Conservation (phyloP, 2,888 invertebrate species). For the Drosophila acutilabella region DNA sequence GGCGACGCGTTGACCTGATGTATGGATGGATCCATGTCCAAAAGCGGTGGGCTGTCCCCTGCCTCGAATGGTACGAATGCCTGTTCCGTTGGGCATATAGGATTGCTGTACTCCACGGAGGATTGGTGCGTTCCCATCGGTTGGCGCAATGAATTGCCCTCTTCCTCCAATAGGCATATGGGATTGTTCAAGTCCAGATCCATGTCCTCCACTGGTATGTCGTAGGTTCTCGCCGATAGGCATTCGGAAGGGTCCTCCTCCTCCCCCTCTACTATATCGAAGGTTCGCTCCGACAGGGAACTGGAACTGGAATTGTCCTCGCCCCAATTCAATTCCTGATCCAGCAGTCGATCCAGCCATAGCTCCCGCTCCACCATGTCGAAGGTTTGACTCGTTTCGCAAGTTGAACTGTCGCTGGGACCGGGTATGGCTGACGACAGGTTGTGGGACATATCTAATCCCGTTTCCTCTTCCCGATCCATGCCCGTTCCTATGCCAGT, state of each 20-base stretch:
- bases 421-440: background rate
- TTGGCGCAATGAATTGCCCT: too few species aligned
- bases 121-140: too few species aligned
- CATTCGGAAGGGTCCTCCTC: too few species aligned
- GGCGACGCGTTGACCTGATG: background rate
- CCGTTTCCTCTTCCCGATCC: background rate
- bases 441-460: background rate
- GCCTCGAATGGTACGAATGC: background rate
- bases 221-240: too few species aligned
- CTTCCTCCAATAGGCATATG: too few species aligned
- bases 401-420: background rate
- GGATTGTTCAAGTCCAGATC: too few species aligned
- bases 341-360: background rate
- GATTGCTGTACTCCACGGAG: too few species aligned
- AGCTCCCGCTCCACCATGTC: background rate
- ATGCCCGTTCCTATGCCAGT: conserved; percentile 41
- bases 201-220: background rate
- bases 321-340: background rate
- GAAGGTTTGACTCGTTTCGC: too few species aligned
- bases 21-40: conserved; percentile 43
- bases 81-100: too few species aligned
- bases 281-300: too few species aligned
- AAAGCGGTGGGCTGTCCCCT: conserved; percentile 11
- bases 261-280: too few species aligned
- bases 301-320: too few species aligned